phyloP scores from a whole-genome alignment of 2,113 vertebrate genomes.

The Campylomormyrus tamandua region DNA sequence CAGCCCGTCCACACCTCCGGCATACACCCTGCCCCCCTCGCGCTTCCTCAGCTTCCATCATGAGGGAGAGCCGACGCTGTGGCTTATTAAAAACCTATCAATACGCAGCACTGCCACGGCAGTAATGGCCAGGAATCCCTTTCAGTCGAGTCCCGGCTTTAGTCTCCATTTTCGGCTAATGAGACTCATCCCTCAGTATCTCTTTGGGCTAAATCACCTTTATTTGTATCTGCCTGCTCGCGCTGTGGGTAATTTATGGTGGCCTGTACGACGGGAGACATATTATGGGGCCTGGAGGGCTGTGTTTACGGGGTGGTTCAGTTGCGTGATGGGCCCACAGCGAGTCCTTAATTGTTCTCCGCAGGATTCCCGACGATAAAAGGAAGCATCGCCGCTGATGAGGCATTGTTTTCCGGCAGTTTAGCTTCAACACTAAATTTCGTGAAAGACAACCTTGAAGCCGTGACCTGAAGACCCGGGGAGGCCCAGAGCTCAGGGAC shows the following conservation, averaged over 20 bases:
- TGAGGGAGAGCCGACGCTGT: conserved; percentile 65
- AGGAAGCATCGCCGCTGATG: conserved; percentile 46
- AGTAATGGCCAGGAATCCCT: conserved; percentile 70
- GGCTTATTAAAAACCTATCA: conserved; percentile 77
- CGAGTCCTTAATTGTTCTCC: conserved; percentile 57
- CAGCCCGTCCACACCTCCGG: background rate
- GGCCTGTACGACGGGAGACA: conserved; percentile 50
- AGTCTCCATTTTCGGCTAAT: conserved; percentile 66
- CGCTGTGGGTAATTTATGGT: conserved; percentile 59
- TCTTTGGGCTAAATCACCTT: conserved; percentile 73
- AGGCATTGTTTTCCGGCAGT: conserved; percentile 50
- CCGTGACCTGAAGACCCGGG: conserved; percentile 40
- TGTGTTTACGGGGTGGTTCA: conserved; percentile 47
- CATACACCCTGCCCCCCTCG: conserved; percentile 33
- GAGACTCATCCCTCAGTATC: conserved; percentile 70
- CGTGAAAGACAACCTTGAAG: conserved; percentile 42
- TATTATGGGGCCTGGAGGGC: conserved; percentile 44
- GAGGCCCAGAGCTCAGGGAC: conserved; percentile 52
- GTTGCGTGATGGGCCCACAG: conserved; percentile 39
- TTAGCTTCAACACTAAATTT: conserved; percentile 52
- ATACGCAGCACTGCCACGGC: conserved; percentile 57
- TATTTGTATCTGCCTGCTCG: conserved; percentile 68
- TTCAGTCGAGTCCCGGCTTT: conserved; percentile 66
- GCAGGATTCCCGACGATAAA: conserved; percentile 45
- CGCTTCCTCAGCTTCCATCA: conserved; percentile 60